Percentiles rank a stretch among this genome's conserved stretches.
These are phyloP conservation scores for Cosmopolites sordidus DNA, from an alignment of 2,888 invertebrate species.

Conservation along the genomic window DNA sequence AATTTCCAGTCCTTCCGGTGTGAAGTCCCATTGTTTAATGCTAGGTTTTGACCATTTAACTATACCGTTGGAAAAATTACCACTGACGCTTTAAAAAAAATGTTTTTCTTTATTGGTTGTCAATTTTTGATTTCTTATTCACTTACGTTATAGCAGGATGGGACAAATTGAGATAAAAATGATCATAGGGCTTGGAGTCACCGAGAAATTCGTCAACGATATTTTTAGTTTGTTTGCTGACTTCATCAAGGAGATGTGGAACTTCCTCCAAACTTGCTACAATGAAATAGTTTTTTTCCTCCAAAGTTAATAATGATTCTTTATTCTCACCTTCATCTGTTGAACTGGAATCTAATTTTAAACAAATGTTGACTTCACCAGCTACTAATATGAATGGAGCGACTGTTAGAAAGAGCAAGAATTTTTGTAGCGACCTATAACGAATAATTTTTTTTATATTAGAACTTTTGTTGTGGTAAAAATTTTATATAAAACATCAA, in stretches of 20 bases:
- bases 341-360: slow-evolving; percentile 4
- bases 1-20: slow-evolving; percentile 15
- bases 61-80: slow-evolving; percentile 1
- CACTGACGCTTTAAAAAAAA: slow-evolving; percentile 4
- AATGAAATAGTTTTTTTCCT: too few species aligned
- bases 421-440: too few species aligned
- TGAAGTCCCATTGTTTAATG: slow-evolving; percentile 1
- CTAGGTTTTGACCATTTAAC: not conserved
- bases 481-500: too few species aligned
- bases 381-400: not conserved
- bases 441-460: too few species aligned
- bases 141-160: slow-evolving; percentile 21
- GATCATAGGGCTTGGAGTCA: not conserved
- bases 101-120: not conserved
- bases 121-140: not conserved
- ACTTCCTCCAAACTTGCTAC: slow-evolving; percentile 4
- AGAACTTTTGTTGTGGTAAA: too few species aligned
- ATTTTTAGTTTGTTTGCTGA: slow-evolving; percentile 1
- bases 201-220: not conserved
- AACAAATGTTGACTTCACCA: slow-evolving; percentile 7
- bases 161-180: slow-evolving; percentile 15
- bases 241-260: not conserved
- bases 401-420: too few species aligned
- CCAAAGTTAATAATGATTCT: too few species aligned
- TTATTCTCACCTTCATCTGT: slow-evolving; percentile 4